Conservation (phyloP, 1,140 invertebrate species). For the Camponotus floridanus region DNA sequence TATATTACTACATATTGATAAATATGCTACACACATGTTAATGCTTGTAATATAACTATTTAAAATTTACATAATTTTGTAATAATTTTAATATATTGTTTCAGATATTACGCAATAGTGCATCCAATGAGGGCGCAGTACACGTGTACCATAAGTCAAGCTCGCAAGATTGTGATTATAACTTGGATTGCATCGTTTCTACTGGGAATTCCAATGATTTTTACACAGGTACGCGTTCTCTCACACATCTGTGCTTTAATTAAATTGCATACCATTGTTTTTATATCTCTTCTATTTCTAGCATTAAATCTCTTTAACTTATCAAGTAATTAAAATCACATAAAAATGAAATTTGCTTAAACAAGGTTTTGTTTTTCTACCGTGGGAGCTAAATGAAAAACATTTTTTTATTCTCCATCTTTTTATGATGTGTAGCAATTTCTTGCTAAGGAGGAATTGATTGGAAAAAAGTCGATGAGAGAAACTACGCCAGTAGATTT, state of each 20-base stretch:
- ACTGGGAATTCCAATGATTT: conserved; percentile 87
- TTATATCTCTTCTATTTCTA: neutral
- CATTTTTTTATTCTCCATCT: neutral
- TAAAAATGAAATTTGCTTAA: neutral
- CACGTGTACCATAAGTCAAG: conserved; percentile 90
- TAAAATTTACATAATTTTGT: neutral
- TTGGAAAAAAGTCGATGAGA: neutral
- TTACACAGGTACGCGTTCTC: conserved; percentile 86
- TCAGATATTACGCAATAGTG: conserved; percentile 92
- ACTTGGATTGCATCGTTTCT: conserved; percentile 89
- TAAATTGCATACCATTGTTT: neutral
- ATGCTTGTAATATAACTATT: neutral
- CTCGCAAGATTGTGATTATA: conserved; percentile 88
- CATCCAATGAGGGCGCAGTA: conserved; percentile 92
- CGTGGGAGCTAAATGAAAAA: neutral
- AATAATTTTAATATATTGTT: conserved; percentile 70
- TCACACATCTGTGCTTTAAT: neutral
- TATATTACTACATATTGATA: conserved; percentile 2
- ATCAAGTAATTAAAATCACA: neutral
- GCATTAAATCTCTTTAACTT: neutral
- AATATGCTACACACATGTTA: neutral
- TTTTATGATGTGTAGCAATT: neutral
- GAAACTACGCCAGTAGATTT: neutral
- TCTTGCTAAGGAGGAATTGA: neutral
- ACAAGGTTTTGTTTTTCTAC: neutral